Evolutionary conservation across 1,140 invertebrate species (phyloP).

Genomic region (Drosophila lini): DNA sequence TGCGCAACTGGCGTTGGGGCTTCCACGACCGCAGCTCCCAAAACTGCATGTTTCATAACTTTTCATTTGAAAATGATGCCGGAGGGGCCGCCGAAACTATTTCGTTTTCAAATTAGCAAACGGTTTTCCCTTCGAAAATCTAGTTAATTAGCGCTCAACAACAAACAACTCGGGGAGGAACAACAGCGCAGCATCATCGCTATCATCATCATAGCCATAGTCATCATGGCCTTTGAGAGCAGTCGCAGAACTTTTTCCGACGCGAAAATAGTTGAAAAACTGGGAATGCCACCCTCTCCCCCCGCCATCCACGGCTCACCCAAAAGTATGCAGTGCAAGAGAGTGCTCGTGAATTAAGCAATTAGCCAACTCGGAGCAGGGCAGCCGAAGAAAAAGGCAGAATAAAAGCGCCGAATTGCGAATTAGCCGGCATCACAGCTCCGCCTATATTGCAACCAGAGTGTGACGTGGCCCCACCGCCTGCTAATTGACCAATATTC

Average conservation of each 20-base stretch:
- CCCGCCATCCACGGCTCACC: neutral
- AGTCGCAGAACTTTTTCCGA: slow-evolving; percentile 41
- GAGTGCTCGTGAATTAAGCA: slow-evolving; percentile 67
- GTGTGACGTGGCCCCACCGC: neutral
- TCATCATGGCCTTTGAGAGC: slow-evolving; percentile 16
- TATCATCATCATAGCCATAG: slow-evolving; percentile 6
- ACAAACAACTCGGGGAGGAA: slow-evolving; percentile 48
- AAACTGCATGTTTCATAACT: slow-evolving; percentile 54
- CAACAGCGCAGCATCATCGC: slow-evolving; percentile 24
- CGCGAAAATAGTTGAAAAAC: slow-evolving; percentile 50
- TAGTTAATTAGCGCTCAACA: slow-evolving; percentile 65
- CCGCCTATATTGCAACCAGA: slow-evolving; percentile 20
- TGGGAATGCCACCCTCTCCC: slow-evolving; percentile 16
- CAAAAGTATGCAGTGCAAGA: slow-evolving; percentile 38
- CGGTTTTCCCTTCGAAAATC: slow-evolving; percentile 58
- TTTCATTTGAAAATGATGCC: slow-evolving; percentile 38
- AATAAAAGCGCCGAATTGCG: slow-evolving; percentile 30
- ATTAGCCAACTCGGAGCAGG: slow-evolving; percentile 37
- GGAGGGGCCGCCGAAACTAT: slow-evolving; percentile 41
- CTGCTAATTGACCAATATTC: slow-evolving; percentile 51
- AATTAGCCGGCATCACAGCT: slow-evolving; percentile 38
- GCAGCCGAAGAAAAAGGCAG: slow-evolving; percentile 23
- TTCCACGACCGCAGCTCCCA: slow-evolving; percentile 15
- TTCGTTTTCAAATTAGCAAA: slow-evolving; percentile 69
- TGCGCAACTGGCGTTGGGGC: slow-evolving; percentile 34